Base-by-base conservation (phyloP, 2,888 invertebrate species). In the Synergus umbraculus region DNA sequence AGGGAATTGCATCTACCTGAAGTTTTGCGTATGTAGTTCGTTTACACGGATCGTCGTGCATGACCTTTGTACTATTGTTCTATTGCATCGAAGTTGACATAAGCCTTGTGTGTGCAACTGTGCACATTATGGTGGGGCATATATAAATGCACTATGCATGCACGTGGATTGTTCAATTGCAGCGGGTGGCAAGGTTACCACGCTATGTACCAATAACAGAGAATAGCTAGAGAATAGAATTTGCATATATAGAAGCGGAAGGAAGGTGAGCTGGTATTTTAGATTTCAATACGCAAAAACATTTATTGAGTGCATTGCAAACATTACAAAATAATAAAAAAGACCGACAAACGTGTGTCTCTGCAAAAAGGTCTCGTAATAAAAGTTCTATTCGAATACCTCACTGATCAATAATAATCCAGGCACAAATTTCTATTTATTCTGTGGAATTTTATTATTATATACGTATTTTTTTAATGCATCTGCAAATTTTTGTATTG, bases 61-160 rank as follows among this genome's bases (percentile, higher is more conserved):
- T 69, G 49, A 69, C 69, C 69, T 69, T 69, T 69, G 15, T 18
- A 29, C 29, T 69, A 69, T 69, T 22, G 49, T 69, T 69, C 49
- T 13, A 29, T 18, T 46, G 44, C 49, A 69, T 49, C 49, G 41
- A 10, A 18, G 43, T 66, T 66, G 43, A 66, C 18, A 66, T 10
- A 66, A 66, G 66, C 43, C 49, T 46, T 29, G 15, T 65, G 15
- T 65, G 37, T 65, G 65, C n/a, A 37, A 37, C n/a, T 4, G 15
- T 29, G 67, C 18, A 58, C 58, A n/a, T 69, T 29, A 15, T 69
- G 29, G 15, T 65, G 9, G n/a, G 15, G 22, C 69, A 13, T 46
- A 49, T 69, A 29, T 69, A 29, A 58, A 18, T 49, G 65, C 10
- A 49, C 18, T 13, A 15, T 49, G 15, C 13, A 49, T 15, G 46